Percentiles rank a stretch among this genome's conserved stretches.
phyloP scores from a whole-genome alignment of 2,113 vertebrate species.

The Spea bombifrons region DNA sequence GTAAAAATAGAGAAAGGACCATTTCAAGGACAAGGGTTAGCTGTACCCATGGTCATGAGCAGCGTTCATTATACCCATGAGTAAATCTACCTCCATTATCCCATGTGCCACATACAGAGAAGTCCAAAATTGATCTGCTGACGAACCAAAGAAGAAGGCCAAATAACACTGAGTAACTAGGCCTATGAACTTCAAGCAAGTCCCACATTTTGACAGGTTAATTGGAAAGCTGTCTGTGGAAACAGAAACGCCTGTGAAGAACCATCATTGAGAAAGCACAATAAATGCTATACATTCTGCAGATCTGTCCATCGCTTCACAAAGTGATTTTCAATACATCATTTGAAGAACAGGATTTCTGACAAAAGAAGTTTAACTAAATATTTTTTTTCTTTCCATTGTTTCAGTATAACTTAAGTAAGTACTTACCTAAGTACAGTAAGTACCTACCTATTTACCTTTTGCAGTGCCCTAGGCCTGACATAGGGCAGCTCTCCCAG shows the following conservation, averaged over 20 bases:
- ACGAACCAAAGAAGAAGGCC: neutral
- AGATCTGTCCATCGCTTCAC: neutral
- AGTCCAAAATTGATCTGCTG: no score
- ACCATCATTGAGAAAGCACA: neutral
- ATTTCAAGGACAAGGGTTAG: no score
- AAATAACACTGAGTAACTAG: neutral
- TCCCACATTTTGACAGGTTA: conserved; percentile 1
- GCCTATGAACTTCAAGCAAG: neutral
- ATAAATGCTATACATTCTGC: conserved; percentile 5
- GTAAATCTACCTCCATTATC: no score
- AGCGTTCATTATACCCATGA: no score
- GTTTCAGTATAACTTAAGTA: no score
- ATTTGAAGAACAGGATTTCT: neutral
- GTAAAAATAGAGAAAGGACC: no score
- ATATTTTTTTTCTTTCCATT: neutral
- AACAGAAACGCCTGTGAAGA: neutral
- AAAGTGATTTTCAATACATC: neutral
- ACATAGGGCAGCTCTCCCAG: no score
- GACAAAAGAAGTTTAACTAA: neutral
- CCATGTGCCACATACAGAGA: no score
- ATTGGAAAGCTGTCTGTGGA: neutral
- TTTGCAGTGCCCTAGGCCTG: no score
- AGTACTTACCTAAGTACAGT: no score
- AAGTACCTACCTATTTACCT: no score
- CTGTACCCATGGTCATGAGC: no score